Evolutionary conservation across 2,797 vertebrate genomes (phyloP).

Genomic region (Glyptemys insculpta): DNA sequence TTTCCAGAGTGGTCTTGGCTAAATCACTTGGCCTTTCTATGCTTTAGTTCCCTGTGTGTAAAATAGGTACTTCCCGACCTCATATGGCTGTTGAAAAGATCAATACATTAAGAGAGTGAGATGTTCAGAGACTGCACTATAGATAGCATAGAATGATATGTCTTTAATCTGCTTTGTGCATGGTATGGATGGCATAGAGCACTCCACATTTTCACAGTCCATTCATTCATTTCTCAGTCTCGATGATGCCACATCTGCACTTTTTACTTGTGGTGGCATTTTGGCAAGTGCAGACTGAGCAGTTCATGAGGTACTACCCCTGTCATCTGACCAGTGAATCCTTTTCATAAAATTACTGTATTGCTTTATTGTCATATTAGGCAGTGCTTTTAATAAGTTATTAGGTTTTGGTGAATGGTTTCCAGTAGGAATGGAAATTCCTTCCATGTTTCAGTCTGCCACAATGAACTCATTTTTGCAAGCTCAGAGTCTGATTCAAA

Average conservation of each 20-base stretch:
- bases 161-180: neutral
- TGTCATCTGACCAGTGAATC: neutral
- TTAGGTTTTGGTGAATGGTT: neutral
- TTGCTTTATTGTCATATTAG: neutral
- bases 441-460: neutral
- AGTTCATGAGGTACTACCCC: neutral
- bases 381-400: neutral
- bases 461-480: neutral
- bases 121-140: neutral
- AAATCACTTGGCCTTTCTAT: too few species aligned
- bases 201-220: neutral
- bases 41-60: too few species aligned
- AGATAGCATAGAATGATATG: neutral
- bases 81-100: neutral
- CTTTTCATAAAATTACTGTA: neutral
- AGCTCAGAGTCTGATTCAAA: neutral
- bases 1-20: too few species aligned
- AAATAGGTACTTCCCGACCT: neutral
- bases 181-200: neutral
- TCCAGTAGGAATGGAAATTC: neutral
- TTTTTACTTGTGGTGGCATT: neutral
- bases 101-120: neutral
- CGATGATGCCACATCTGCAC: neutral
- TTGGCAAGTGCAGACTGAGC: neutral
- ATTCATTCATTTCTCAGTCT: neutral